A percentile compares a stretch with the other conserved stretches of the same genome.
phyloP scores from a whole-genome alignment of 1,140 invertebrate genomes.

The Muscidifurax raptorellus region DNA sequence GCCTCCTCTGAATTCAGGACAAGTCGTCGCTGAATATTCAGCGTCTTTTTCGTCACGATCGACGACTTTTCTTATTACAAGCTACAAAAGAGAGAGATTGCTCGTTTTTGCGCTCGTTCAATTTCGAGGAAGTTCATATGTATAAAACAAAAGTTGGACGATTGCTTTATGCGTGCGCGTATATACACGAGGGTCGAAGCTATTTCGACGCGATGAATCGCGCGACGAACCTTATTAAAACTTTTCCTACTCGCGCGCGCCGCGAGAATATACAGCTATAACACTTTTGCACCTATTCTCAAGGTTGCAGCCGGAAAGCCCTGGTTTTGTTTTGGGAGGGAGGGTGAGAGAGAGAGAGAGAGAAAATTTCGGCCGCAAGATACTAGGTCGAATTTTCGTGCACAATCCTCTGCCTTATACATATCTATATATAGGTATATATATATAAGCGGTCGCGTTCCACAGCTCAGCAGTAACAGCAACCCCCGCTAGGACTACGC shows the following conservation, averaged over 20 bases:
- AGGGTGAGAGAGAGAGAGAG: neutral
- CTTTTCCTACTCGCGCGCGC: neutral
- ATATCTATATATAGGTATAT: neutral
- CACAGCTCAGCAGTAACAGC: neutral
- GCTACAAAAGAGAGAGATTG: no score
- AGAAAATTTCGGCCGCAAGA: neutral
- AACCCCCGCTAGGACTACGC: constrained; percentile 6
- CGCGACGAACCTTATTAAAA: neutral
- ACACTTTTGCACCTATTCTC: neutral
- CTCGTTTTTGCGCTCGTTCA: no score
- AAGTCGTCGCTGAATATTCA: constrained; percentile 30
- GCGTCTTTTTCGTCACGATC: neutral
- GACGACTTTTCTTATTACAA: neutral
- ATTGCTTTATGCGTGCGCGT: neutral
- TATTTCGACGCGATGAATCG: neutral
- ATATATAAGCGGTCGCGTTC: neutral
- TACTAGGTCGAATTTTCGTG: constrained; percentile 21
- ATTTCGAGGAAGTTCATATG: no score
- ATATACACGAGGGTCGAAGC: neutral
- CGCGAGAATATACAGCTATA: no score
- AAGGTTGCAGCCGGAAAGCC: neutral
- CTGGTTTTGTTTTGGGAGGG: neutral
- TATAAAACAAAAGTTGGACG: no score
- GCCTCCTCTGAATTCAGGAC: constrained; percentile 35
- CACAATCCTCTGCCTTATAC: neutral